Evolutionary conservation across 2,888 invertebrate genomes (phyloP), one percentile per base, ranked within the genome.

Genomic region (Drosophila demipolita): DNA sequence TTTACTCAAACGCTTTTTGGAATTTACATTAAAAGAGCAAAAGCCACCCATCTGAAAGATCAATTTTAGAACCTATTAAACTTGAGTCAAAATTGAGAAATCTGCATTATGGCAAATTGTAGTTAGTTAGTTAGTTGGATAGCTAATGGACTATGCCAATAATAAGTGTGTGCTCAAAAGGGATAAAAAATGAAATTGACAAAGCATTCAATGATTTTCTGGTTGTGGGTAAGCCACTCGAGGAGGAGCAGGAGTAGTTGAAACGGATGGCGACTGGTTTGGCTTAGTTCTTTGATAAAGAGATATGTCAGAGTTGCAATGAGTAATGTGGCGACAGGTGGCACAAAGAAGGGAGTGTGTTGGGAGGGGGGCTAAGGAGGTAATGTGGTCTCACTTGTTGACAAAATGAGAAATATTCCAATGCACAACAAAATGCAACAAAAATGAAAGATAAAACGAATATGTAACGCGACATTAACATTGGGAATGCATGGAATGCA

Each of bases 181-280:
- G 79, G 83, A 79, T 82, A 68, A 68, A 80, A 80, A 67, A 67
- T 64, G 71, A 72, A 82, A 82, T 72, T 82, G 80, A 75, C 80
- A 82, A 82, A 82, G 79, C 78, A 66, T 73, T 66, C 73, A 81
- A 78, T 78, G 78, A 81, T 81, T 81, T 79, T 66, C 63, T 62
- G 67, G 75, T 54, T 70, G 68, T 62, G 66, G 80, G 70, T 66
- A 75, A 80, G 73, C 78, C 59, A 35, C 71, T 49, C 60, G 53
- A 20, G 48, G 12, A 17, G 50, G 45, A 4, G 49, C 11, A 38
- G 11, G 20, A 40, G 40, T 29, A 36, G 54, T 12, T 17, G 12
- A 42, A 36, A 9, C 20, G 36, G 20, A 36, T 29, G 48, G 38
- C 3, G 6, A 20, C 3, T 20, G 42, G 29, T 33, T 11, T 36